Base-by-base conservation (phyloP, 2,113 vertebrate species). In the Monopterus albus region DNA sequence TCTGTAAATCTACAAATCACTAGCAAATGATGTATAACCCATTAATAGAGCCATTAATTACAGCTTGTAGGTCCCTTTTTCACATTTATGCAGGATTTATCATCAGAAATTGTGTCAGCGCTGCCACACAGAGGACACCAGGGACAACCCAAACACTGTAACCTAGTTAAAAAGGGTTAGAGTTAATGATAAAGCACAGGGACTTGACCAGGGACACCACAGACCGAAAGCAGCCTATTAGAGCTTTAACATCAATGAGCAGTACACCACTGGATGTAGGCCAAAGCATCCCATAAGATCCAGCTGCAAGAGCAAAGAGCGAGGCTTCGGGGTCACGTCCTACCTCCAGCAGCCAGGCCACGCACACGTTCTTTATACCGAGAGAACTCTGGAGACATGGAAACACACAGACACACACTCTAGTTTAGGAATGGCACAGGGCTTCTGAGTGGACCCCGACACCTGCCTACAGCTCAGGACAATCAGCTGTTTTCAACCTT, bases 401-500 rank as follows among this genome's bases (percentile, higher is more conserved):
- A 65, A 35, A 60, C 5, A 40, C 21, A 74, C 53, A 75, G 5
- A 70, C 53, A 57, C 25, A 75, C 29, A 62, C 1, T 35, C 53
- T 33, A n/a, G n/a, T n/a, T n/a, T n/a, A n/a, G n/a, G n/a, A n/a
- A n/a, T n/a, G n/a, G n/a, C n/a, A n/a, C n/a, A n/a, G n/a, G n/a
- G n/a, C n/a, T n/a, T n/a, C n/a, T n/a, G n/a, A n/a, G n/a, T n/a
- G n/a, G n/a, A n/a, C n/a, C n/a, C n/a, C n/a, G 81, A 60, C 74
- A 11, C 51, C 71, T 59, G 6, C 17, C 38, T 11, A 49, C 63
- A 71, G 13, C 39, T 60, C 60, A 29, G 4, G 52, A 81, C 77
- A 81, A 67, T 79, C 52, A 29, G 73, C 1, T 33, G 52, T 51
- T 56, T 13, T n/a, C n/a, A 67, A 42, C 76, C 29, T 50, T 72